Evolutionary conservation across 2,797 vertebrate genomes (phyloP).

Genomic region (Alosa sapidissima): DNA sequence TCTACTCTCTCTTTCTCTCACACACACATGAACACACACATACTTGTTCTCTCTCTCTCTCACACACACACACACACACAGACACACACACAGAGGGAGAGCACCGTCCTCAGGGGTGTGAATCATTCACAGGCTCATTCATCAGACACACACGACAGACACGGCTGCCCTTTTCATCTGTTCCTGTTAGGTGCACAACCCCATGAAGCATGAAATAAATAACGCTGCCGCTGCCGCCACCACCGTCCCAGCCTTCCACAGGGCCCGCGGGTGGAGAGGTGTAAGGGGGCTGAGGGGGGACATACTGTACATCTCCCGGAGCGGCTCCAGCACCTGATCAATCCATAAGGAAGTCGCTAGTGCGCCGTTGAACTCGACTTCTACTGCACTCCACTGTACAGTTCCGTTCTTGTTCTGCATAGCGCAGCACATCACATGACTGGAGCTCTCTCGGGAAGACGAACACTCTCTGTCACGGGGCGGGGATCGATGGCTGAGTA

Average conservation of each 20-base stretch:
- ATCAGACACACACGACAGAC: conserved; percentile 36
- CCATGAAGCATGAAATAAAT: conserved; percentile 15
- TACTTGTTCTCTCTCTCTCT: background rate
- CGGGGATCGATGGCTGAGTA: background rate
- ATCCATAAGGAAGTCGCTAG: background rate
- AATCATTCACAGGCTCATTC: conserved; percentile 19
- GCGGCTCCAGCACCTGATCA: background rate
- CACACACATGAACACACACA: background rate
- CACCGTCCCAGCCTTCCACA: background rate
- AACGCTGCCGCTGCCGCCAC: background rate
- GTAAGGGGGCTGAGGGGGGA: background rate
- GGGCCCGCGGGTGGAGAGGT: background rate
- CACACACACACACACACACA: conserved; percentile 15
- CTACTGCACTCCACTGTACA: background rate
- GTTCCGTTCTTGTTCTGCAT: no score
- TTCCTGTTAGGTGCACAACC: conserved; percentile 23
- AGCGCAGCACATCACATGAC: background rate
- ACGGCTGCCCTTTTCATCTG: conserved; percentile 7
- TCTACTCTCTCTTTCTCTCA: background rate
- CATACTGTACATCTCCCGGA: background rate
- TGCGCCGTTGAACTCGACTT: background rate
- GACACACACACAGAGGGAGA: background rate
- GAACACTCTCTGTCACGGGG: background rate
- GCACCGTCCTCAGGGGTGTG: background rate
- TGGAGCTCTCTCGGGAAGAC: background rate